Evolutionary conservation across 2,113 vertebrate species (phyloP).

Genomic region (Brienomyrus longianalis): DNA sequence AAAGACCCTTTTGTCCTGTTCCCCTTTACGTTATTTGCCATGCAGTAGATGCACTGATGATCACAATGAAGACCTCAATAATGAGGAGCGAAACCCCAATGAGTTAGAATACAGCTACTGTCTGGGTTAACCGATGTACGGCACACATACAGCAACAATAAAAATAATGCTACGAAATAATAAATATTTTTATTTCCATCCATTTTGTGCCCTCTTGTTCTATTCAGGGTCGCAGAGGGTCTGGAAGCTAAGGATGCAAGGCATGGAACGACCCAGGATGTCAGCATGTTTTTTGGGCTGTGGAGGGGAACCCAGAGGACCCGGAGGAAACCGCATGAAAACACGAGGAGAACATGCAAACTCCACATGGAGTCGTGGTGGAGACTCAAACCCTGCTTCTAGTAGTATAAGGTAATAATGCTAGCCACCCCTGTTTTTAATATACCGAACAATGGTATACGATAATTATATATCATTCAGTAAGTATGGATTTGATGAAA

Average conservation of each 20-base stretch:
- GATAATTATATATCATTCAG: background rate
- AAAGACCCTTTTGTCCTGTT: background rate
- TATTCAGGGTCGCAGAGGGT: no score
- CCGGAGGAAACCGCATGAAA: background rate
- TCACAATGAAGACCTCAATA: background rate
- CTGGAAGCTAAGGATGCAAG: no score
- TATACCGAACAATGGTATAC: background rate
- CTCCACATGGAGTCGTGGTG: background rate
- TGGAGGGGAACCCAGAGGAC: no score
- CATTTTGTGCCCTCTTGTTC: no score
- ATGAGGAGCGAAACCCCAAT: background rate
- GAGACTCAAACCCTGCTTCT: background rate
- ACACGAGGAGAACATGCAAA: background rate
- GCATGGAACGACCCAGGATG: no score
- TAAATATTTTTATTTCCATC: background rate
- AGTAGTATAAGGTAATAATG: background rate
- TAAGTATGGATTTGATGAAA: background rate
- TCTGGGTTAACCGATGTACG: background rate
- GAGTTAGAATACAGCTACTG: background rate
- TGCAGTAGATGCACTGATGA: background rate
- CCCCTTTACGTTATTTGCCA: background rate
- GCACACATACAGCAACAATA: background rate
- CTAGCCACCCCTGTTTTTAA: background rate
- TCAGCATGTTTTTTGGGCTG: no score
- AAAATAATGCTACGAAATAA: background rate